Base-by-base conservation (phyloP, 2,797 vertebrate species). In the Eurystomus glaucurus region DNA sequence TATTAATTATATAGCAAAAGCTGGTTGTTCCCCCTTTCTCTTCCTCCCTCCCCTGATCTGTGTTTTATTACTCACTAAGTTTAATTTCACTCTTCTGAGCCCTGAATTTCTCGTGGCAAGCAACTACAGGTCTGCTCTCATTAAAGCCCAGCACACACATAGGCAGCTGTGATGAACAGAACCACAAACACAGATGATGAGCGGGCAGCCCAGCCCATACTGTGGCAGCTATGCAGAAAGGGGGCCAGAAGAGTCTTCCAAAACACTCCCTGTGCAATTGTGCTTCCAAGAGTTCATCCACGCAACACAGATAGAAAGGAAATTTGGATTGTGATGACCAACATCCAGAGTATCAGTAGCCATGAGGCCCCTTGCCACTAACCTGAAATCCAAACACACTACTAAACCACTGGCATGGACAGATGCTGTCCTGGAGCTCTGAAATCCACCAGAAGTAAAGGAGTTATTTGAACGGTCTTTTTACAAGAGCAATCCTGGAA, bases 371-470 rank as follows among this genome's bases (percentile, higher is more conserved):
- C 31, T 23, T 41, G 18, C 18, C 46, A 55, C n/a, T 62, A 69
- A 79, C 22, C 41, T 58, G 52, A 89, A 85, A 85, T 75, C 22
- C 51, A 79, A 94, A 70, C 14, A 66, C 2, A 26, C 35, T 45
- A n/a, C 20, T 68, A 80, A 91, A 79, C 31, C 39, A 80, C 45
- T 48, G 17, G 33, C 43, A 60, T 7, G 37, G 48, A 61, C 43
- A 77, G 28, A 77, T 43, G 43, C 26, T 46, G 14, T 37, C 26
- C 22, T 31, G 12, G 45, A 77, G 41, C 62, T 86, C 62, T 50
- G 55, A 89, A 91, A 87, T 72, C 28, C n/a, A 79, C 15, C 23
- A 58, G 45, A 86, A 92, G 11, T 48, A 48, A 81, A 61, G 10
- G n/a, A 55, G 15, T 52, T 45, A 57, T n/a, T 31, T 17, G 29